These are phyloP conservation scores for Archilochus colubris DNA, from an alignment of 2,113 vertebrate species.

Conservation along the genomic window DNA sequence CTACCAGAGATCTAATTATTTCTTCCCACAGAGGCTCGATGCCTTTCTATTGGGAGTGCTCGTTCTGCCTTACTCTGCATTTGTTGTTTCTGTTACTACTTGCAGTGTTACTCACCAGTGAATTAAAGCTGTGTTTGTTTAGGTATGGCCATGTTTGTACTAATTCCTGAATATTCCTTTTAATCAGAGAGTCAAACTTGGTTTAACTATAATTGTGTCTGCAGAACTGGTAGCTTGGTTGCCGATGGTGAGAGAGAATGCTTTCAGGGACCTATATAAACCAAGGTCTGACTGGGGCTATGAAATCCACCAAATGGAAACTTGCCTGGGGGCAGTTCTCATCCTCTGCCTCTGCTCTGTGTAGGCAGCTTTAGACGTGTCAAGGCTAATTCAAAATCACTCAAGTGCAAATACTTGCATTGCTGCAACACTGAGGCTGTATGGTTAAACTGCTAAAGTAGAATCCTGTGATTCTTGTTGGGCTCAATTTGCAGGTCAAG, in stretches of 20 bases:
- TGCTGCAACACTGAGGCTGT: not conserved
- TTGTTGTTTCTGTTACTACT: not conserved
- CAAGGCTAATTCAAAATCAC: not conserved
- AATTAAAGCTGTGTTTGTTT: not conserved
- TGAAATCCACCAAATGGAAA: not conserved
- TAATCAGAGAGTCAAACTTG: not conserved
- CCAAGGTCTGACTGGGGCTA: not conserved
- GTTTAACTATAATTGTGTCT: not conserved
- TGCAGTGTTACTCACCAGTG: not conserved
- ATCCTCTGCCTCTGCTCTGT: not conserved
- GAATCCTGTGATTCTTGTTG: not conserved
- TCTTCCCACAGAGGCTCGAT: not conserved
- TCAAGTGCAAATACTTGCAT: not conserved
- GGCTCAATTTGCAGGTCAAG: not conserved
- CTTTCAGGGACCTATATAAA: not conserved
- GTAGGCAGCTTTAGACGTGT: not conserved
- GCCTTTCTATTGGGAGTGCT: not conserved
- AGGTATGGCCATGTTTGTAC: not conserved
- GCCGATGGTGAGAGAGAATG: not conserved
- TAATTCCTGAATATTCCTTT: not conserved
- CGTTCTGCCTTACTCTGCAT: not conserved
- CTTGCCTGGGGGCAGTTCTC: not conserved
- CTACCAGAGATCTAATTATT: slow-evolving; percentile 19
- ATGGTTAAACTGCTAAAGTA: not conserved
- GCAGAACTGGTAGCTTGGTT: not conserved